These are phyloP conservation scores for Mesochorus sp. DNA, from an alignment of 2,888 invertebrate species.

Conservation along the genomic window DNA sequence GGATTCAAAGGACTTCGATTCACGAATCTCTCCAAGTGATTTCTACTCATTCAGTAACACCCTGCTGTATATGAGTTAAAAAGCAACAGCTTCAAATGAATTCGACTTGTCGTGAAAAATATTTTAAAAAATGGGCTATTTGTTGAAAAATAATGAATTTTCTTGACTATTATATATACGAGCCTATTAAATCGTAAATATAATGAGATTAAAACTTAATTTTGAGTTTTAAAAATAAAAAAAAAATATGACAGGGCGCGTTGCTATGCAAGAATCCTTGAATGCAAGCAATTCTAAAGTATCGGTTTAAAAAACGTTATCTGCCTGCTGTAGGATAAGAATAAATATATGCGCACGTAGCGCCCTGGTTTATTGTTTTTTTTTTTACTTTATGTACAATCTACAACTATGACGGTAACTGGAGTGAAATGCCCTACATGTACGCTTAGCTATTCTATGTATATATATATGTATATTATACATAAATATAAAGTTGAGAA, in stretches of 20 bases:
- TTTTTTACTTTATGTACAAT: background rate
- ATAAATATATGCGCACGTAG: background rate
- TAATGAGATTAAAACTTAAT: background rate
- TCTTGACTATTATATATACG: no score
- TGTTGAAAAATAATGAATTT: no score
- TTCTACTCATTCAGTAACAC: no score
- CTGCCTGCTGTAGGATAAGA: background rate
- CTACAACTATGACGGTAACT: conserved; percentile 11
- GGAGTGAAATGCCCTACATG: background rate
- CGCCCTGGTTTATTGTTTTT: no score
- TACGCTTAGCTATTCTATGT: background rate
- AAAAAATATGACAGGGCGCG: background rate
- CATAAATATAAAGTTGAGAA: conserved; percentile 49
- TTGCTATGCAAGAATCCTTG: background rate
- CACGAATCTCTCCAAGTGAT: no score
- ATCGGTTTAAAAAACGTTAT: background rate
- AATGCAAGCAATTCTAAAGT: background rate
- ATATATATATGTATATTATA: no score
- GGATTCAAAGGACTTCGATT: no score
- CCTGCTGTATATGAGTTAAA: no score
- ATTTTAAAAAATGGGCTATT: no score
- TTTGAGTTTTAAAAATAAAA: background rate
- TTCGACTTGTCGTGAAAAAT: no score
- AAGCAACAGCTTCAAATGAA: no score
- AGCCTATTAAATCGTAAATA: no score